A percentile compares a stretch with the other conserved stretches of the same genome.
phyloP scores from a whole-genome alignment of 2,888 invertebrate genomes.

The Luperina nickerlii region DNA sequence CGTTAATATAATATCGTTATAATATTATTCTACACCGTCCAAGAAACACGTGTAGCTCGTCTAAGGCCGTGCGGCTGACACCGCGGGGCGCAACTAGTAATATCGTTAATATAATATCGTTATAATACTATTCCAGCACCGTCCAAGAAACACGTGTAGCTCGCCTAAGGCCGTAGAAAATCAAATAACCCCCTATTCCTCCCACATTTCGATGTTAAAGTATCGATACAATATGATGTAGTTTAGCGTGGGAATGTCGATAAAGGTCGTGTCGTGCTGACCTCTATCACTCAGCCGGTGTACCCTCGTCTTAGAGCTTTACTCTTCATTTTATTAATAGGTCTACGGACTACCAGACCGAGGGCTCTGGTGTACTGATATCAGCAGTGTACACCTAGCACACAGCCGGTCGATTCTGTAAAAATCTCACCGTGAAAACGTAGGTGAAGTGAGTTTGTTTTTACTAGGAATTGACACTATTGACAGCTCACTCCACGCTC shows the following conservation, averaged over 20 bases:
- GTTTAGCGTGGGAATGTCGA: constrained; percentile 21
- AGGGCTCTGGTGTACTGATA: no score
- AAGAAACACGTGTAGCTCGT: no score
- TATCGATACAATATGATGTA: constrained; percentile 28
- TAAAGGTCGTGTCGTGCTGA: constrained; percentile 50
- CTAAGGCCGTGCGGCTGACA: no score
- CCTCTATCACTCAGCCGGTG: constrained; percentile 43
- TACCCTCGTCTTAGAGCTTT: constrained; percentile 53
- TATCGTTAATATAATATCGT: no score
- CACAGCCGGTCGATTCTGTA: no score
- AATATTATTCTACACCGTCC: no score
- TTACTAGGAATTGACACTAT: no score
- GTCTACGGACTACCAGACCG: constrained; percentile 9
- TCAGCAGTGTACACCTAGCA: constrained; percentile 2
- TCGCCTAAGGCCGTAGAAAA: background rate
- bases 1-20: no score
- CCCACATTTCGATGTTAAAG: constrained; percentile 6
- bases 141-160: constrained; percentile 1
- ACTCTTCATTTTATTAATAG: constrained; percentile 52
- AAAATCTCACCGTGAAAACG: no score
- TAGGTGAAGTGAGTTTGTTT: no score
- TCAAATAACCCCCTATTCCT: background rate
- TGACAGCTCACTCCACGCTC: no score
- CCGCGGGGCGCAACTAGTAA: no score
- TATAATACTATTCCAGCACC: background rate